phyloP scores from a whole-genome alignment of 2,797 vertebrate species.

The Hemitrygon akajei region DNA sequence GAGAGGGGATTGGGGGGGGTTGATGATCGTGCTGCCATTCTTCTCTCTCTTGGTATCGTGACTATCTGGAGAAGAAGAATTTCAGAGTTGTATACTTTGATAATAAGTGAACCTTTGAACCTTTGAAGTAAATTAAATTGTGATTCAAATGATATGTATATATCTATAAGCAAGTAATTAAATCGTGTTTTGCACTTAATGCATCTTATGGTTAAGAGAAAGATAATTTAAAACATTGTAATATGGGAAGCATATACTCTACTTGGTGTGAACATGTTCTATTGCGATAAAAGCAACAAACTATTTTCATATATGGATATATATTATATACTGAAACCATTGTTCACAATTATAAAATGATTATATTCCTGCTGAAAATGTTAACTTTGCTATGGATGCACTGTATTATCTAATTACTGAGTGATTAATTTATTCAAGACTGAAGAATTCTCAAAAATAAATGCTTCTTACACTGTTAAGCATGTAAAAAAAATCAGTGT shows the following conservation, averaged over 20 bases:
- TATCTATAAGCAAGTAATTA: background rate
- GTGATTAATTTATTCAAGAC: background rate
- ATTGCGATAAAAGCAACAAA: background rate
- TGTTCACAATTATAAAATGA: background rate
- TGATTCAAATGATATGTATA: background rate
- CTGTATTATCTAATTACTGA: background rate
- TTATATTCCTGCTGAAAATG: background rate
- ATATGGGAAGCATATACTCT: background rate
- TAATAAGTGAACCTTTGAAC: no score
- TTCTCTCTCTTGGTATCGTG: no score
- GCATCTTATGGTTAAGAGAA: background rate
- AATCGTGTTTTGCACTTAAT: background rate
- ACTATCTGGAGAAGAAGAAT: no score
- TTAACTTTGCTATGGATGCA: background rate
- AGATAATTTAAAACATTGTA: background rate
- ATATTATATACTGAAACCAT: background rate
- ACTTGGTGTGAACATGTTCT: background rate
- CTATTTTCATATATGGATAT: background rate
- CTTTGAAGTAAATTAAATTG: no score
- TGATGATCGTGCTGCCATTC: no score
- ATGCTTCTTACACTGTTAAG: background rate
- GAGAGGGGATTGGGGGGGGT: no score
- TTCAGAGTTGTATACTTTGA: no score
- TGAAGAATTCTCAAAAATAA: background rate
- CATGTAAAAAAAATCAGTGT: background rate